Conservation (phyloP, 92 coral and sea anemone species). For the Bergia puertoricense region DNA sequence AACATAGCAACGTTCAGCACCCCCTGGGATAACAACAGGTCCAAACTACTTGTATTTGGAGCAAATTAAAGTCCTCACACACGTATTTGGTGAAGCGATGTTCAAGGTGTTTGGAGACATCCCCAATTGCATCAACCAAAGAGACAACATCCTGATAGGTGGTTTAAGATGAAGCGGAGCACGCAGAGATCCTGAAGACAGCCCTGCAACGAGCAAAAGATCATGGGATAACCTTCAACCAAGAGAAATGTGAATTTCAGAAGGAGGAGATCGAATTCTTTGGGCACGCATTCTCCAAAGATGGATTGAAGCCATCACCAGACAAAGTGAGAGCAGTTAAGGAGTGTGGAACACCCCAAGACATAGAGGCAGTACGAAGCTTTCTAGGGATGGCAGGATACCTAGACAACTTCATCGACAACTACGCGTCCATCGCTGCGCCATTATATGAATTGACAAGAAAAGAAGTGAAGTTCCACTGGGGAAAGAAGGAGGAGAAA, state of each 20-base stretch:
- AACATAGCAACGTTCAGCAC: constrained; percentile 52
- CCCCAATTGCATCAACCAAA: constrained; percentile 60
- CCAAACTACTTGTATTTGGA: constrained; percentile 1
- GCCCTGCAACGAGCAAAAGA: constrained; percentile 63
- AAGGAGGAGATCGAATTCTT: constrained; percentile 55
- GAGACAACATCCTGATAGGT: constrained; percentile 61
- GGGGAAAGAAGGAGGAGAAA: constrained; percentile 47
- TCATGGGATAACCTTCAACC: constrained; percentile 65
- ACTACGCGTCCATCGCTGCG: constrained; percentile 39
- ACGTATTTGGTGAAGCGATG: constrained; percentile 17
- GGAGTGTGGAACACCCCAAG: constrained; percentile 51
- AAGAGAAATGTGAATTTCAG: constrained; percentile 62
- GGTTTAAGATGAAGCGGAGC: constrained; percentile 48
- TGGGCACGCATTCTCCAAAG: constrained; percentile 55
- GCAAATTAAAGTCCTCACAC: neutral
- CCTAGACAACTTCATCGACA: too few relatives aligned
- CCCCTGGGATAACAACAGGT: neutral
- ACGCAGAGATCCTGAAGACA: constrained; percentile 47
- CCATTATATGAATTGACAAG: constrained; percentile 60
- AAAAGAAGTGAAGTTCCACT: constrained; percentile 56
- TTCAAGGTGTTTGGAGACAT: neutral
- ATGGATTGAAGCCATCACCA: constrained; percentile 51
- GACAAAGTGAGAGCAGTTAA: constrained; percentile 58
- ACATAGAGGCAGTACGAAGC: constrained; percentile 59
- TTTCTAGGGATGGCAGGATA: too few relatives aligned